Percentiles rank a stretch among this genome's conserved stretches.
phyloP scores from a whole-genome alignment of 2,113 vertebrate genomes.

The Hyperoodon ampullatus region DNA sequence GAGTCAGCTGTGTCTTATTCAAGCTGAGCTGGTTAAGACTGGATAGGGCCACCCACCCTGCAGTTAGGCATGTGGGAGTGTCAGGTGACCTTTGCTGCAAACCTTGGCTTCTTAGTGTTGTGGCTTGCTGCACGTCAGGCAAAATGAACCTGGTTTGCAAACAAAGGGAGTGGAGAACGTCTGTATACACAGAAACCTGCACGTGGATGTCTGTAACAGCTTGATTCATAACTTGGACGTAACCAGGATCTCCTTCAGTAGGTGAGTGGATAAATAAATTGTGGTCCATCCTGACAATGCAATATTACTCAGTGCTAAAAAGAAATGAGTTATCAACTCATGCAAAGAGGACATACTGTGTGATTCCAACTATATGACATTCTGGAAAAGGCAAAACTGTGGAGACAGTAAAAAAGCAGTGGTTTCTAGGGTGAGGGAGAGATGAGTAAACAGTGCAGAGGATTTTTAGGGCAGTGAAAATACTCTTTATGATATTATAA shows the following conservation, averaged over 20 bases:
- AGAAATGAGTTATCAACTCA: not conserved
- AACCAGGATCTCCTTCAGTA: not conserved
- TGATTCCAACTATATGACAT: not conserved
- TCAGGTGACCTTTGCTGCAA: too few relatives aligned
- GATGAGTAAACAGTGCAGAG: too few relatives aligned
- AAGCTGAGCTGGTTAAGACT: too few relatives aligned
- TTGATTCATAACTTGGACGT: not conserved
- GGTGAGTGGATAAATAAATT: too few relatives aligned
- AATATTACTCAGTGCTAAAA: not conserved
- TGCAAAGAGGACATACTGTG: not conserved
- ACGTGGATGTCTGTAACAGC: too few relatives aligned
- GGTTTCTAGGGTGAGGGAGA: not conserved
- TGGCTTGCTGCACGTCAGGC: too few relatives aligned
- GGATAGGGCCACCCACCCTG: too few relatives aligned
- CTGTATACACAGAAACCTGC: not conserved
- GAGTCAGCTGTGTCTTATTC: too few relatives aligned
- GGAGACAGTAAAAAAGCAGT: not conserved
- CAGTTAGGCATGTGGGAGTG: too few relatives aligned
- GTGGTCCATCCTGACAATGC: too few relatives aligned
- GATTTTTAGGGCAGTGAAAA: not conserved
- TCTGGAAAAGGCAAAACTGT: not conserved
- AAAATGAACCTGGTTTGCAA: too few relatives aligned
- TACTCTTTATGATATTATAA: rapidly evolving
- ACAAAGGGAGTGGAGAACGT: not conserved
- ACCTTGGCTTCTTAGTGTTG: too few relatives aligned